Evolutionary conservation across 2,888 invertebrate species (phyloP).

Genomic region (Thysanoteuthis rhombus): DNA sequence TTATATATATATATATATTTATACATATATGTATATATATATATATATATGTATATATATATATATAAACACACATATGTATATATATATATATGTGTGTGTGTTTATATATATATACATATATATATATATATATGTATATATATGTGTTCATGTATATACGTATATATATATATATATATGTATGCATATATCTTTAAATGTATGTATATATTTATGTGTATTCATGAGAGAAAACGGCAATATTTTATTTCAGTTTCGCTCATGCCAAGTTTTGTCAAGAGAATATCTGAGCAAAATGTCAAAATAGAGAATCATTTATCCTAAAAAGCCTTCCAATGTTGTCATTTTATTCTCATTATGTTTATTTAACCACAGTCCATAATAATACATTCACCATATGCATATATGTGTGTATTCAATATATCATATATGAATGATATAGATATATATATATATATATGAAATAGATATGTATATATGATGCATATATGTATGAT

Average conservation of each 20-base stretch:
- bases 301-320: no score
- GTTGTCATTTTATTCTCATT: no score
- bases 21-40: constrained; percentile 16
- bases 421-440: neutral
- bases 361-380: no score
- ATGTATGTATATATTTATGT: no score
- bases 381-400: no score
- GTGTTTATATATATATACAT: neutral
- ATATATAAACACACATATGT: neutral
- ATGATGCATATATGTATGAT: no score
- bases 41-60: neutral
- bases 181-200: neutral
- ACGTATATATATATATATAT: constrained; percentile 15
- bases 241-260: no score
- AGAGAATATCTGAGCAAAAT: no score
- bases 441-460: constrained; percentile 19
- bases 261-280: no score
- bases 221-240: no score
- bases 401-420: neutral
- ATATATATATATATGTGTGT: constrained; percentile 19
- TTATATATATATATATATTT: neutral
- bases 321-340: no score
- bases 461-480: no score
- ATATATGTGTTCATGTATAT: neutral
- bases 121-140: neutral